These are phyloP conservation scores for Aporophyla lueneburgensis DNA, from an alignment of 2,888 invertebrate species.

Conservation along the genomic window DNA sequence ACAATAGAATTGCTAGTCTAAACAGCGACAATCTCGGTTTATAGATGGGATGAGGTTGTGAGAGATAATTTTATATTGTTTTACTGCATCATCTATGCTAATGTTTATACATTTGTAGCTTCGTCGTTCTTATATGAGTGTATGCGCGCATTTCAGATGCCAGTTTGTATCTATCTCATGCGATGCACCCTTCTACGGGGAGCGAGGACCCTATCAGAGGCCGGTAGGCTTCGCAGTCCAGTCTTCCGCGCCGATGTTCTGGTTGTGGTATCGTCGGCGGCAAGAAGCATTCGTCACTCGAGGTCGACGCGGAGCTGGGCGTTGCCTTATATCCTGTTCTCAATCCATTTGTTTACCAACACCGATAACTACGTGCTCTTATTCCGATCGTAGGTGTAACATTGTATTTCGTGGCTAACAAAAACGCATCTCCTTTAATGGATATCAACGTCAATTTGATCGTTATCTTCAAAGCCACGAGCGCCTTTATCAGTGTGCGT, in stretches of 20 bases:
- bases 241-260: no score
- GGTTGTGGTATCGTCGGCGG: no score
- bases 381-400: conserved; percentile 15
- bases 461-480: conserved; percentile 54
- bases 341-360: conserved; percentile 47
- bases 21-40: conserved; percentile 5
- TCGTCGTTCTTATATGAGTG: background rate
- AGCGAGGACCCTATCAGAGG: no score
- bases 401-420: conserved; percentile 35
- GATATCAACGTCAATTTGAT: conserved; percentile 59
- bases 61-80: background rate
- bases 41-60: conserved; percentile 4
- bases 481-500: conserved; percentile 52
- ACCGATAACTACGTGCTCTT: conserved; percentile 15
- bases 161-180: no score
- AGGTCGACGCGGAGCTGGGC: background rate
- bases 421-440: conserved; percentile 42
- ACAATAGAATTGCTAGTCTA: conserved; percentile 36
- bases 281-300: no score
- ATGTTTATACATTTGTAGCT: background rate
- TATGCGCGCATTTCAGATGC: no score
- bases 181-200: no score
- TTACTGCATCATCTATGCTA: background rate
- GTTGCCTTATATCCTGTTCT: conserved; percentile 5
- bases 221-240: no score